phyloP scores from a whole-genome alignment of 2,888 invertebrate species.

The Drosophila peninsularis region DNA sequence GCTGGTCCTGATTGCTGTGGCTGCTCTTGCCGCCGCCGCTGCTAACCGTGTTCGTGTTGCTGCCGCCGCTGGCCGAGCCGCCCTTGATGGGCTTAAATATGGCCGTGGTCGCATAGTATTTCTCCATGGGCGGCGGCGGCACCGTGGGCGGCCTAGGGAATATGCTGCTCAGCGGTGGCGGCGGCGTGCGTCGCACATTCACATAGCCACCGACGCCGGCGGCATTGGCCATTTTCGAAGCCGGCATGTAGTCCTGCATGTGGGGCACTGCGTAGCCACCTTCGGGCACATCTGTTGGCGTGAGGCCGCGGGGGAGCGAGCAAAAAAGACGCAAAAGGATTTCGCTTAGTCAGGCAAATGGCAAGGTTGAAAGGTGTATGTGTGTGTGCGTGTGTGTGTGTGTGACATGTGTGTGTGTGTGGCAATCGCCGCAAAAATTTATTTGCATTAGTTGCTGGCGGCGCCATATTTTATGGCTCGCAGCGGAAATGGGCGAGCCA shows the following conservation, averaged over 20 bases:
- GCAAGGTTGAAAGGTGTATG: slow-evolving; percentile 19
- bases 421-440: slow-evolving; percentile 69
- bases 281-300: slow-evolving; percentile 86
- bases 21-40: slow-evolving; percentile 75
- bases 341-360: slow-evolving; percentile 71
- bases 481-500: slow-evolving; percentile 55
- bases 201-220: slow-evolving; percentile 80
- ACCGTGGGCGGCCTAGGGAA: slow-evolving; percentile 88
- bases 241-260: slow-evolving; percentile 86
- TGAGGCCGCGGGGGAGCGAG: slow-evolving; percentile 22
- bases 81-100: slow-evolving; percentile 86
- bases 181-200: slow-evolving; percentile 84
- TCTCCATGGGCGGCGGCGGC: slow-evolving; percentile 89
- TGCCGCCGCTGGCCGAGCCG: slow-evolving; percentile 60
- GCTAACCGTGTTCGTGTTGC: slow-evolving; percentile 75
- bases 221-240: slow-evolving; percentile 82
- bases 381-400: slow-evolving; percentile 10
- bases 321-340: slow-evolving; percentile 45
- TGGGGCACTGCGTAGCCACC: slow-evolving; percentile 87
- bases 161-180: slow-evolving; percentile 86
- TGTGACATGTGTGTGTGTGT: slow-evolving; percentile 16
- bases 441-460: slow-evolving; percentile 74
- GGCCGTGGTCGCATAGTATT: slow-evolving; percentile 90
- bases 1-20: slow-evolving; percentile 71
- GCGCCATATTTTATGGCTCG: slow-evolving; percentile 73